phyloP scores from a whole-genome alignment of 2,797 vertebrate genomes.

The Enteromius paludinosus region DNA sequence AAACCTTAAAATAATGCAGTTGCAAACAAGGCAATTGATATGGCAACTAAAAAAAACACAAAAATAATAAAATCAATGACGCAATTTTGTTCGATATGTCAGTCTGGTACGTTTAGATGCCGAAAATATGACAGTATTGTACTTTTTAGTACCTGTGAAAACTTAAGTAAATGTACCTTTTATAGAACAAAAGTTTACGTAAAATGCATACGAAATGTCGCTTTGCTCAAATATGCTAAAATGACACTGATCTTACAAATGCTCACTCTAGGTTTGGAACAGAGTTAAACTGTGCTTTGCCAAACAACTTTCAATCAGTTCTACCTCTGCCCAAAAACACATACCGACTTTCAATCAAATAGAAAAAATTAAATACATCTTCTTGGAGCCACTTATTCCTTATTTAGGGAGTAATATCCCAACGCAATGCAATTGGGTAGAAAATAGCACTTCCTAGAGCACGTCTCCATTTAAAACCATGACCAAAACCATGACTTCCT shows the following conservation, averaged over 20 bases:
- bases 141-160: too few relatives aligned
- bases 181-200: too few relatives aligned
- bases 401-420: slow-evolving; percentile 15
- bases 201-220: too few relatives aligned
- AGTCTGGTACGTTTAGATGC: too few relatives aligned
- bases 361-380: not conserved
- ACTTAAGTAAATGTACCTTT: too few relatives aligned
- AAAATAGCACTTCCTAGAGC: slow-evolving; percentile 34
- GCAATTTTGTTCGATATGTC: too few relatives aligned
- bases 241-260: slow-evolving; percentile 9
- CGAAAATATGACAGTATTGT: too few relatives aligned
- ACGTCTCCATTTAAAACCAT: slow-evolving; percentile 40
- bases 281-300: not conserved
- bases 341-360: slow-evolving; percentile 10
- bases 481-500: slow-evolving; percentile 53
- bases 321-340: slow-evolving; percentile 15
- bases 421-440: slow-evolving; percentile 20
- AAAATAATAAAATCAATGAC: too few relatives aligned
- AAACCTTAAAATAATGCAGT: too few relatives aligned
- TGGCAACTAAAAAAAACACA: too few relatives aligned
- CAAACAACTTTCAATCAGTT: slow-evolving; percentile 33
- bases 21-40: too few relatives aligned
- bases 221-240: not conserved
- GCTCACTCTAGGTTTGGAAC: slow-evolving; percentile 14
- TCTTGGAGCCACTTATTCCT: slow-evolving; percentile 5